Base-by-base conservation (phyloP, 2,888 invertebrate species). In the Papilio gigon region DNA sequence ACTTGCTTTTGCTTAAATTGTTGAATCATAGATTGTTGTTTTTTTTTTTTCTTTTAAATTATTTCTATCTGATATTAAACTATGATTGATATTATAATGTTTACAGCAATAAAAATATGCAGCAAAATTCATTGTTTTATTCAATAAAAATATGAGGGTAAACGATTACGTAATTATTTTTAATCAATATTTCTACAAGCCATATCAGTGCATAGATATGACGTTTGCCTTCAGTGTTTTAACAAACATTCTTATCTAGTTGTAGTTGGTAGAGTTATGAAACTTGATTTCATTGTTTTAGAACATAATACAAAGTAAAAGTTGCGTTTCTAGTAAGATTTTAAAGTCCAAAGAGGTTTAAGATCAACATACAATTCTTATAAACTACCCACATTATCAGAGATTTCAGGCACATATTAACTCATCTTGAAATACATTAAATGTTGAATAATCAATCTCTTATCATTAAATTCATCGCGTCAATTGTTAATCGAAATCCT, bases 61-160 rank as follows among this genome's bases (percentile, higher is more conserved):
- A 61, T 25, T 14, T 62, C 60, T 69, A 65, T 20, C 12, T 65
- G 56, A 70, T 65, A 65, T 65, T 65, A 56, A n/a, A 42, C 35
- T 25, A 40, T 53, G 12, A 40, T 62, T 62, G 65, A 70, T 70
- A 70, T 70, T 66, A 66, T 50, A 33, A 22, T 2, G 17, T 40
- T 30, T 40, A 60, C 50, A 69, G 50, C 60, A 69, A 69, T 69
- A 69, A 69, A 69, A 60, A 12, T 42, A 53, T 65, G 65, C 65
- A 61, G 65, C 53, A 9, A 12, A 20, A 56, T 44, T 14, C 22
- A 11, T 68, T 42, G 20, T 61, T 67, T 42, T 62, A 44, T 20
- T 30, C 50, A 33, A 35, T 35, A 35, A 11, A 44, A 20, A 35
- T 17, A 42, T 11, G 8, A 8, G 9, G 9, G 14, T n/a, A 56